Evolutionary conservation across 2,797 vertebrate species (phyloP).

Genomic region (Sylvia borin): DNA sequence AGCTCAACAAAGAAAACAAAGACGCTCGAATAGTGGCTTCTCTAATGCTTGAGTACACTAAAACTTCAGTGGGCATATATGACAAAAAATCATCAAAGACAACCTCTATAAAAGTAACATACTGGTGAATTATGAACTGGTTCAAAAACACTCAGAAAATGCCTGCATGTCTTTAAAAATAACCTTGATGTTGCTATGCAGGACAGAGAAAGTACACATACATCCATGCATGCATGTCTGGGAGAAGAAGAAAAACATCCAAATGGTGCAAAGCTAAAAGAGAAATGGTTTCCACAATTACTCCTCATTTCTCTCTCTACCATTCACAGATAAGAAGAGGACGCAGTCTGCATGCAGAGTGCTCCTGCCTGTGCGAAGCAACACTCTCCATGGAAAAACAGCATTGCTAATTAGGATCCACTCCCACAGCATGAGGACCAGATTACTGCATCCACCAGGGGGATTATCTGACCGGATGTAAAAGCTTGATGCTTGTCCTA

Average conservation of each 20-base stretch:
- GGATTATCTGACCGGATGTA: background rate
- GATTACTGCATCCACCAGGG: background rate
- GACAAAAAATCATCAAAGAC: conserved; percentile 75
- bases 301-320: background rate
- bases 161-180: background rate
- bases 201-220: background rate
- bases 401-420: background rate
- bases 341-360: background rate
- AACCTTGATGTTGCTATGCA: background rate
- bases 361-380: background rate
- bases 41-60: conserved; percentile 75
- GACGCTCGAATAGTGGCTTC: conserved; percentile 70
- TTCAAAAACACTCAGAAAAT: conserved; percentile 29
- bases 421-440: fast-evolving
- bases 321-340: background rate
- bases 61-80: conserved; percentile 69
- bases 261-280: background rate
- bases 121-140: conserved; percentile 24
- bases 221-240: fast-evolving
- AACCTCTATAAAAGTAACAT: conserved; percentile 67
- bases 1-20: conserved; percentile 83
- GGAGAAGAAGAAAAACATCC: background rate
- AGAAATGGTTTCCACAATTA: background rate
- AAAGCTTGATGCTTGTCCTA: background rate
- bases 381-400: fast-evolving